phyloP scores from a whole-genome alignment of 37 sponge, comb jelly and placozoan species.

The Ianthella basta region DNA sequence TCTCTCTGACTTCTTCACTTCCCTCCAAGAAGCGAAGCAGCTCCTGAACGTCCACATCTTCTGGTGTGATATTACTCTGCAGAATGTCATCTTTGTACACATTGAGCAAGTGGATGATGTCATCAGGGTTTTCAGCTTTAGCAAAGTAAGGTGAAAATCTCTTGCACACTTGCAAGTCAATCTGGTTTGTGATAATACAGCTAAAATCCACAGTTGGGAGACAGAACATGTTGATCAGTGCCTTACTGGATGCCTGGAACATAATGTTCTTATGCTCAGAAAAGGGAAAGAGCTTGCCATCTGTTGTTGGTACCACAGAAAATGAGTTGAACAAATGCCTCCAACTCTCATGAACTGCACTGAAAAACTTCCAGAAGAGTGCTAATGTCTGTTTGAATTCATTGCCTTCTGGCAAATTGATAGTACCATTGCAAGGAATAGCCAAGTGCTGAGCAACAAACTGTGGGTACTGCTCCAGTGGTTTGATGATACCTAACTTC shows the following conservation, averaged over 20 bases:
- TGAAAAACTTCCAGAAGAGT: conserved; percentile 4
- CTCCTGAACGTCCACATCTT: conserved; percentile 15
- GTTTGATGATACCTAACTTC: background rate
- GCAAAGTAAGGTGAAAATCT: conserved; percentile 11
- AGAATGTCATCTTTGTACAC: background rate
- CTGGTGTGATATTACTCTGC: conserved; percentile 4
- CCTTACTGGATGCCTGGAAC: background rate
- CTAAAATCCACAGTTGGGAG: background rate
- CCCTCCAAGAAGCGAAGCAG: background rate
- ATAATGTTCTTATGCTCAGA: background rate
- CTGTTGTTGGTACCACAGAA: conserved; percentile 21
- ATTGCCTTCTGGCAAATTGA: background rate
- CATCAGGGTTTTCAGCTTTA: background rate
- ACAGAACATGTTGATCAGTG: background rate
- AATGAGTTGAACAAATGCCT: background rate
- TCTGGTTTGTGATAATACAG: background rate
- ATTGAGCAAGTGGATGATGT: background rate
- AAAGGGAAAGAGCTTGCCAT: conserved; percentile 3
- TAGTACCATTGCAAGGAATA: conserved; percentile 11
- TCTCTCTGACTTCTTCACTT: background rate
- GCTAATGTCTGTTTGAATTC: background rate
- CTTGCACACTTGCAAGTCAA: background rate
- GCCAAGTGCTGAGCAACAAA: conserved; percentile 9
- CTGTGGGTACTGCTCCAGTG: background rate
- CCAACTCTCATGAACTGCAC: no score